These are phyloP conservation scores for Phyllostomus discolor DNA, from an alignment of 2,113 vertebrate species.

Conservation along the genomic window DNA sequence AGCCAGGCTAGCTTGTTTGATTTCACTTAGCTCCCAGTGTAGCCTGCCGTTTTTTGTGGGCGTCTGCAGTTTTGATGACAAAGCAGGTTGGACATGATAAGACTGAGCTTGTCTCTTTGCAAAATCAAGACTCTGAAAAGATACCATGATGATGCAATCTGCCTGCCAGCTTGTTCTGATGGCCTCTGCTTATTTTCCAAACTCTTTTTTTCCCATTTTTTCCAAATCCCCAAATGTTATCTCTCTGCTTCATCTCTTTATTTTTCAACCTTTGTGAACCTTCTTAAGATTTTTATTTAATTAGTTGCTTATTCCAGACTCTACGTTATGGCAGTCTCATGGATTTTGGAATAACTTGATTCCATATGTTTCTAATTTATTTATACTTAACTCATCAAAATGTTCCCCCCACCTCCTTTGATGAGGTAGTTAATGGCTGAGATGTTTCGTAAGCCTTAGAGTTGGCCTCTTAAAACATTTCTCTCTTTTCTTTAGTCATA, in stretches of 20 bases:
- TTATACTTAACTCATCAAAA: slow-evolving; percentile 26
- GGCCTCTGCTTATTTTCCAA: neutral
- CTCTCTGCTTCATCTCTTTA: neutral
- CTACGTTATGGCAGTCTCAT: neutral
- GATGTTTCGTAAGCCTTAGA: neutral
- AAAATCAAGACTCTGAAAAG: neutral
- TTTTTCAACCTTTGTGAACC: neutral
- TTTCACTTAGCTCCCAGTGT: neutral
- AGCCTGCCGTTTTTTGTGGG: neutral
- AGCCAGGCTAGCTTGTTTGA: neutral
- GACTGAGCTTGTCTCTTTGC: neutral
- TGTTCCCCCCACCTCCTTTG: neutral
- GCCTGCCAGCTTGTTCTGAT: neutral
- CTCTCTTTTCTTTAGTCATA: neutral
- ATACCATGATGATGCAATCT: neutral
- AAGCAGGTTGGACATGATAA: neutral
- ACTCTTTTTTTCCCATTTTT: neutral
- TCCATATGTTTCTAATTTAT: slow-evolving; percentile 31
- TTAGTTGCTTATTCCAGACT: neutral
- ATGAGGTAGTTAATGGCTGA: slow-evolving; percentile 16
- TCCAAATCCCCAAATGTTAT: neutral
- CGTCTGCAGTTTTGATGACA: neutral
- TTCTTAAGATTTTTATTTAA: slow-evolving; percentile 7
- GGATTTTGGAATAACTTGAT: slow-evolving; percentile 10
- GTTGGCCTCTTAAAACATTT: neutral